Percentiles rank a stretch among this genome's conserved stretches.
These are phyloP conservation scores for Nemapogon koenigi DNA, from an alignment of 2,888 invertebrate species.

Conservation along the genomic window DNA sequence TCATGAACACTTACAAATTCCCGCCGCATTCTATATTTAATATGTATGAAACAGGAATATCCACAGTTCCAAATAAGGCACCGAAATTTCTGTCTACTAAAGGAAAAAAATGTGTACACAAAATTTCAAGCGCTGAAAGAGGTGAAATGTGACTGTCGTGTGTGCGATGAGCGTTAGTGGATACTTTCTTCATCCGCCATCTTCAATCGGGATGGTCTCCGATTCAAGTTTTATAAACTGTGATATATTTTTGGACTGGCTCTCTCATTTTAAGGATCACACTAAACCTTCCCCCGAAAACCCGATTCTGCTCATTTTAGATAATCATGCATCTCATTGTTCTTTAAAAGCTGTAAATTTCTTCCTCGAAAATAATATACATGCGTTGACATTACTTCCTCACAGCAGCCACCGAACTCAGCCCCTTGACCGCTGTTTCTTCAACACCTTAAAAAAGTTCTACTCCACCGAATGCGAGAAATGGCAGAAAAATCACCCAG, in stretches of 20 bases:
- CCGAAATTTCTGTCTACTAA: background rate
- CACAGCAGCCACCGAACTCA: background rate
- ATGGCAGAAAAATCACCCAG: background rate
- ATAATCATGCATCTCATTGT: background rate
- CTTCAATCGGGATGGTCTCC: background rate
- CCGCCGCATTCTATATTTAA: background rate
- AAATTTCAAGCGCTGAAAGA: constrained; percentile 3
- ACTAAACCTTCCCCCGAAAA: constrained; percentile 1
- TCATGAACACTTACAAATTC: constrained; percentile 4
- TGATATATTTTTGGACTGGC: constrained; percentile 1
- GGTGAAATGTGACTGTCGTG: background rate
- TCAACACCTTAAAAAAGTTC: background rate
- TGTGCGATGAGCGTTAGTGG: background rate
- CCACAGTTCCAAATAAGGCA: background rate
- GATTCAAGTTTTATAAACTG: background rate
- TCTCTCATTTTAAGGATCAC: constrained; percentile 1
- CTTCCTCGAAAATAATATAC: background rate
- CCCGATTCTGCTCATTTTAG: constrained; percentile 1
- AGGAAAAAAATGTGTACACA: background rate
- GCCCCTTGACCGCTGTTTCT: background rate
- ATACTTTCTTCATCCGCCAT: background rate
- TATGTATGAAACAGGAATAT: background rate
- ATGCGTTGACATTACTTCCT: constrained; percentile 1
- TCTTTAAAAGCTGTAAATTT: constrained; percentile 1
- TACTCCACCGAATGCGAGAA: constrained; percentile 1